These are phyloP conservation scores for Leucoraja ocellata DNA, from an alignment of 2,797 vertebrate genomes.

Conservation along the genomic window DNA sequence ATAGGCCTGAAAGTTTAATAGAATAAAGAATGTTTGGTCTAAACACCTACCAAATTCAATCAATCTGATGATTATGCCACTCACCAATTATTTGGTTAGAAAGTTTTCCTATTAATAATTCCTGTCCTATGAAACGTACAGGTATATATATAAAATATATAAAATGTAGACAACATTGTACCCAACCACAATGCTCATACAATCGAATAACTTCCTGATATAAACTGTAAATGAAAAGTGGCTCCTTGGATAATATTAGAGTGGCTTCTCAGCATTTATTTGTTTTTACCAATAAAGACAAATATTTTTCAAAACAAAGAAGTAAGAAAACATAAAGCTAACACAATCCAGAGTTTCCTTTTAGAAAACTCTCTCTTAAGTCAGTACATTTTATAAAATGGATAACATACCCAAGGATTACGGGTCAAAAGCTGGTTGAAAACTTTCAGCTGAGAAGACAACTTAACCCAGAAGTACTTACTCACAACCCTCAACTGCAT, in stretches of 20 bases:
- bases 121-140: neutral
- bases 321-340: neutral
- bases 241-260: neutral
- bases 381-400: neutral
- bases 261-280: neutral
- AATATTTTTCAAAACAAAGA: neutral
- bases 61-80: neutral
- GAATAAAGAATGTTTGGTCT: neutral
- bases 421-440: conserved; percentile 7
- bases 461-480: neutral
- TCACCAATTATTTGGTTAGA: neutral
- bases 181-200: neutral
- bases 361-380: neutral
- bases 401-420: neutral
- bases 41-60: neutral
- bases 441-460: neutral
- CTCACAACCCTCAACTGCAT: neutral
- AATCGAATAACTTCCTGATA: neutral
- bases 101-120: neutral
- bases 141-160: neutral
- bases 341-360: neutral
- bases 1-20: neutral
- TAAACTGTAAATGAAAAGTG: neutral
- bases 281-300: neutral
- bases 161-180: neutral